phyloP scores from a whole-genome alignment of 2,113 vertebrate genomes.

The Choloepus hoffmanni region DNA sequence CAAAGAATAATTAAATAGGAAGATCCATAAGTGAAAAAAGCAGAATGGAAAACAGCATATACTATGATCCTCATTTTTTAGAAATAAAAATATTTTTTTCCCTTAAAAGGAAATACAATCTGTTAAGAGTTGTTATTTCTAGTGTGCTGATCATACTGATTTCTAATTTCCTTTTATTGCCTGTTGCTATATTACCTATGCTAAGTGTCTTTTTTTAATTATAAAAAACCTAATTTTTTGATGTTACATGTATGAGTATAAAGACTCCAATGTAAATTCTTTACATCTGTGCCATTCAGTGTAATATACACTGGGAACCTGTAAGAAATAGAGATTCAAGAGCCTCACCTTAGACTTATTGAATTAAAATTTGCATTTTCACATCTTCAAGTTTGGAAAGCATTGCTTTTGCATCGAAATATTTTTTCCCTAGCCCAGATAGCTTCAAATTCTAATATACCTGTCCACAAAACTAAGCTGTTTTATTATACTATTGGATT shows the following conservation, averaged over 20 bases:
- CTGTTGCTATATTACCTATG: slow-evolving; percentile 18
- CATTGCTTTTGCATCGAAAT: neutral
- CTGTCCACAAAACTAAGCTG: neutral
- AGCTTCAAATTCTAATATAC: neutral
- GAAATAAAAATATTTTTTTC: neutral
- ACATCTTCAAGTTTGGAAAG: slow-evolving; percentile 15
- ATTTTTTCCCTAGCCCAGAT: neutral
- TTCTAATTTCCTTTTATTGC: neutral
- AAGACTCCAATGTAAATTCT: neutral
- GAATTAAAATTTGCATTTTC: neutral
- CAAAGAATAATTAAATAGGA: slow-evolving; percentile 25
- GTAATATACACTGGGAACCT: neutral
- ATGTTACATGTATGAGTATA: neutral
- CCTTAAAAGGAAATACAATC: neutral
- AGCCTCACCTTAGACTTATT: neutral
- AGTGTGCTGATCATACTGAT: neutral
- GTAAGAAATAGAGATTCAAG: neutral
- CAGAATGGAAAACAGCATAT: neutral
- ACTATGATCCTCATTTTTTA: neutral
- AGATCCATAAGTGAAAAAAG: neutral
- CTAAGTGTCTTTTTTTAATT: neutral
- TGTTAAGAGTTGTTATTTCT: slow-evolving; percentile 26
- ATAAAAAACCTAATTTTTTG: slow-evolving; percentile 1
- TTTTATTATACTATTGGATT: slow-evolving; percentile 31
- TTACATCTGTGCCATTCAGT: neutral